Base-by-base conservation (phyloP, 2,888 invertebrate genomes). In the Strigamia transsilvanica region DNA sequence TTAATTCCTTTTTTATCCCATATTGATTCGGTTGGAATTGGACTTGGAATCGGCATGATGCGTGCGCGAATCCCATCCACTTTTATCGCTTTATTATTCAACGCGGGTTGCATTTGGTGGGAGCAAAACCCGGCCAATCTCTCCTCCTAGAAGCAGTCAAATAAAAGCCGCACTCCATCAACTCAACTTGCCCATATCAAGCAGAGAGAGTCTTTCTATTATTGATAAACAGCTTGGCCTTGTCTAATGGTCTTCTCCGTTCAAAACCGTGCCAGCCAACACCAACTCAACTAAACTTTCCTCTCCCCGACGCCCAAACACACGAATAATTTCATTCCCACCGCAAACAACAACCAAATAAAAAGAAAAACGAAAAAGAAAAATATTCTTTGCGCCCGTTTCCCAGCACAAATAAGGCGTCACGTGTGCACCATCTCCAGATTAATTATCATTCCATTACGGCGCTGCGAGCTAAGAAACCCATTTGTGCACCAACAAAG, bases 41-140 rank as follows among this genome's bases (percentile, higher is more conserved):
- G 61, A 61, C 18, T 61, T 61, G 61, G 61, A 61, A 61, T 61
- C 61, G 61, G 61, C 61, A 61, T 61, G 61, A 21, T 18, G 61
- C 61, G 61, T 61, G 61, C 18, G 61, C 61, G 61, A 61, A 61
- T 61, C 61, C 61, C 61, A 61, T 61, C 61, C 61, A 61, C 61
- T 61, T 61, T 61, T 61, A 61, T 61, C 61, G 61, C 61, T 61
- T 61, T 61, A 61, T 61, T 61, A 61, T 61, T 61, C 61, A 61
- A 61, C 61, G 61, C 61, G 61, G 61, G 61, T 61, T 61, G 61
- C 61, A n/a, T 61, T 61, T 61, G 61, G 61, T 61, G 61, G 61
- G 61, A 61, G 61, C 61, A 61, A 61, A 61, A 61, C 61, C 61
- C 61, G 18, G 61, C 61, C 61, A 61, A 61, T 61, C 61, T 61